Percentiles rank a stretch among this genome's conserved stretches.
Conservation (phyloP, 2,888 invertebrate species). For the Antheraea assamensis region DNA sequence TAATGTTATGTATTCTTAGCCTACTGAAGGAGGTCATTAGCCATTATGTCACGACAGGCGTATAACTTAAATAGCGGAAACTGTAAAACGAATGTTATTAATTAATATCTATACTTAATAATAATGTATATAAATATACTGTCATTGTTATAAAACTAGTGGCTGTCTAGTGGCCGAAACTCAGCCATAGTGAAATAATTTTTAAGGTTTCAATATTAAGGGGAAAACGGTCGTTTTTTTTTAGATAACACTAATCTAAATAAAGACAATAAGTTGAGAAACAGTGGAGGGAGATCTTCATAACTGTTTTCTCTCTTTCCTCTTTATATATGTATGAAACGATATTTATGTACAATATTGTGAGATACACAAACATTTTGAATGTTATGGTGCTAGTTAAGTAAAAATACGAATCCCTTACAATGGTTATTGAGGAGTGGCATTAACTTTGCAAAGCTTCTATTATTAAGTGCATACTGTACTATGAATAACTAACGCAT, state of each 20-base stretch:
- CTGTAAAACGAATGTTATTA: neutral
- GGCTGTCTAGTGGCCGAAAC: too few relatives aligned
- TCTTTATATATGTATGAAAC: too few relatives aligned
- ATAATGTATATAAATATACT: neutral
- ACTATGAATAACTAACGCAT: conserved; percentile 6
- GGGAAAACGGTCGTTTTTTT: too few relatives aligned
- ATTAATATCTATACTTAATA: neutral
- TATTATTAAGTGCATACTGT: neutral
- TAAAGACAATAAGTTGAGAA: too few relatives aligned
- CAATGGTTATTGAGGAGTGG: neutral
- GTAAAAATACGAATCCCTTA: neutral
- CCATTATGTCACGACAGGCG: neutral
- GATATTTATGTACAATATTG: neutral
- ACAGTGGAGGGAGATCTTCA: too few relatives aligned
- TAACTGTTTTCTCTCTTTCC: too few relatives aligned
- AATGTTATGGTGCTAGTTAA: neutral
- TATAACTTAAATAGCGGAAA: conserved; percentile 5
- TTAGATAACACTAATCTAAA: too few relatives aligned
- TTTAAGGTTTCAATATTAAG: too few relatives aligned
- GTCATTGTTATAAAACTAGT: neutral
- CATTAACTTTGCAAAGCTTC: neutral
- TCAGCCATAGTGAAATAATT: too few relatives aligned
- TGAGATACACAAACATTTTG: neutral
- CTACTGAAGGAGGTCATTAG: neutral
- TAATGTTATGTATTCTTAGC: neutral